phyloP scores from a whole-genome alignment of 1,140 invertebrate species.

The Leptestheria dahalacensis region DNA sequence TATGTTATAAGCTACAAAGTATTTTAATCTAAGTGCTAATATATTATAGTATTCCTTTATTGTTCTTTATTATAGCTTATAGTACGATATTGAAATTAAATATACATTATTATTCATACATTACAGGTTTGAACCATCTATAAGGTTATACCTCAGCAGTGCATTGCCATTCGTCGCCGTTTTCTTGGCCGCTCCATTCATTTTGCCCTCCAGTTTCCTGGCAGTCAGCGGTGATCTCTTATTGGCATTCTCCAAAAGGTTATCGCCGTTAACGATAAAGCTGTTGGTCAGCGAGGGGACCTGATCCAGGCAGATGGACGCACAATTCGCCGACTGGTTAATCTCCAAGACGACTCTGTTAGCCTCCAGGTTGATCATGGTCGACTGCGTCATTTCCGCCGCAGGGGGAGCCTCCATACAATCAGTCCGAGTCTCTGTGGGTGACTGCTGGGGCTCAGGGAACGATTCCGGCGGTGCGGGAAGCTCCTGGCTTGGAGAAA shows the following conservation, averaged over 20 bases:
- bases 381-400: slow-evolving; percentile 20
- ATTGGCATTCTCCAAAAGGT: neutral
- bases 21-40: too few relatives aligned
- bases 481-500: neutral
- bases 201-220: neutral
- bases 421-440: neutral
- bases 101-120: too few relatives aligned
- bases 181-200: neutral
- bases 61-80: too few relatives aligned
- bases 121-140: too few relatives aligned
- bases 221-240: neutral
- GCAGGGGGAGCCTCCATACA: too few relatives aligned
- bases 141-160: neutral
- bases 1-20: too few relatives aligned
- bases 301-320: slow-evolving; percentile 5
- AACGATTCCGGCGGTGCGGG: neutral
- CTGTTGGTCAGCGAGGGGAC: slow-evolving; percentile 5
- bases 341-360: slow-evolving; percentile 7
- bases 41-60: too few relatives aligned
- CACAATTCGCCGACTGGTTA: neutral
- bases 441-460: neutral
- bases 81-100: too few relatives aligned
- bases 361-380: slow-evolving; percentile 10
- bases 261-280: slow-evolving; percentile 8
- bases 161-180: neutral